These are phyloP conservation scores for Apomyelois bistriatella DNA, from an alignment of 2,888 invertebrate genomes.

Conservation along the genomic window DNA sequence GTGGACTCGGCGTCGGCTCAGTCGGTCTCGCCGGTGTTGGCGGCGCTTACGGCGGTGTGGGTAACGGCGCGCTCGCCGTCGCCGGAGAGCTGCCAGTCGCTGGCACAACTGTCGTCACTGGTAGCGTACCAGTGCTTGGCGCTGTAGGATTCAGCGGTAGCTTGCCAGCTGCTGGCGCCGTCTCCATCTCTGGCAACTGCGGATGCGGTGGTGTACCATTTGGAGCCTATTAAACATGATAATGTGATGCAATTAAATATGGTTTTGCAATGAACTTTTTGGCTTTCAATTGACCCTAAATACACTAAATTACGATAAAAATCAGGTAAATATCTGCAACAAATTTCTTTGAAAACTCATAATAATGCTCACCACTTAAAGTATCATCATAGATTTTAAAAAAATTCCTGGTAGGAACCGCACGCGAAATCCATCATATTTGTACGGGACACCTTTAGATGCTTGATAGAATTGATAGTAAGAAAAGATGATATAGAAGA, in stretches of 20 bases:
- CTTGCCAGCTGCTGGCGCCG: slow-evolving; percentile 34
- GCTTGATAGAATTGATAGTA: too few relatives aligned
- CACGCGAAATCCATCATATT: too few relatives aligned
- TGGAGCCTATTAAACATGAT: slow-evolving; percentile 19
- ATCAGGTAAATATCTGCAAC: too few relatives aligned
- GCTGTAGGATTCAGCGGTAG: slow-evolving; percentile 34
- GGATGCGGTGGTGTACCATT: slow-evolving; percentile 14
- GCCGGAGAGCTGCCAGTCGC: slow-evolving; percentile 27
- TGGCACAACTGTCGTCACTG: slow-evolving; percentile 34
- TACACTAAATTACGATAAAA: neutral
- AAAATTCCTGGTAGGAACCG: too few relatives aligned
- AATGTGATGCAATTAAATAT: slow-evolving; percentile 28
- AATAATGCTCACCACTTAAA: too few relatives aligned
- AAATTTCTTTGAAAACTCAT: too few relatives aligned
- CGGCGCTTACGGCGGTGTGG: slow-evolving; percentile 4
- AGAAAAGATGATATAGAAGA: too few relatives aligned
- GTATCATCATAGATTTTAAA: too few relatives aligned
- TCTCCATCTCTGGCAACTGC: slow-evolving; percentile 30
- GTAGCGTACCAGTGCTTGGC: slow-evolving; percentile 39
- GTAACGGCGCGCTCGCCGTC: slow-evolving; percentile 18
- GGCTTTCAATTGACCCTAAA: neutral
- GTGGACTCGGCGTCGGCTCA: neutral
- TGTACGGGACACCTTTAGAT: too few relatives aligned
- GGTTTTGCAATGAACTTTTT: neutral
- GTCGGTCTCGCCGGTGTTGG: neutral